Conservation (phyloP, 2,888 invertebrate species). For the Auanema sp. region DNA sequence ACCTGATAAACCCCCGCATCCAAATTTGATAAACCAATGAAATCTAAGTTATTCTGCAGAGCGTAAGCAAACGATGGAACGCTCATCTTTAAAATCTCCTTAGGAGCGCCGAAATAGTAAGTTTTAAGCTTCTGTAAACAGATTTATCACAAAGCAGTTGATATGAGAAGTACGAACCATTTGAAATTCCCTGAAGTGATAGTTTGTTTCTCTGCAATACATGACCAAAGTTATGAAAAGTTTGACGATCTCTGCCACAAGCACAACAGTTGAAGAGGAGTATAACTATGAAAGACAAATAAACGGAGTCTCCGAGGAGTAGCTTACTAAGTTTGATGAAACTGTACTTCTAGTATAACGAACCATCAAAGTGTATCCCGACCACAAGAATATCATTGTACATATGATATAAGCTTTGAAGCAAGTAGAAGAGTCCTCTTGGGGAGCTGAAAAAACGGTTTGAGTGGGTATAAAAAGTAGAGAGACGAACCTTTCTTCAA, state of each 20-base stretch:
- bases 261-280: conserved; percentile 57
- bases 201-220: conserved; percentile 46
- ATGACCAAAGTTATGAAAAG: conserved; percentile 49
- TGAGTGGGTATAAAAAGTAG: too few relatives aligned
- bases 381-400: conserved; percentile 63
- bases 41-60: conserved; percentile 64
- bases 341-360: conserved; percentile 59
- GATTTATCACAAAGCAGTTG: conserved; percentile 1
- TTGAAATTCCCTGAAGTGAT: conserved; percentile 20
- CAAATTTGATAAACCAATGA: conserved; percentile 62
- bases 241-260: conserved; percentile 59
- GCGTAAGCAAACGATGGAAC: conserved; percentile 64
- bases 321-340: conserved; percentile 5
- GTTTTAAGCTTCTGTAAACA: conserved; percentile 36
- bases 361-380: conserved; percentile 62
- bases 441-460: neutral
- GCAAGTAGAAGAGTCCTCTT: neutral
- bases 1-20: conserved; percentile 64
- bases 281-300: conserved; percentile 39
- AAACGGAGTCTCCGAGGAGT: too few relatives aligned
- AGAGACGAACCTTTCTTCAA: too few relatives aligned
- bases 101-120: conserved; percentile 59
- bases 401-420: conserved; percentile 58
- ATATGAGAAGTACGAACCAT: conserved; percentile 1
- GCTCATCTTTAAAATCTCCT: conserved; percentile 63